Evolutionary conservation across 2,113 vertebrate genomes (phyloP).

Genomic region (Aphyosemion australe): DNA sequence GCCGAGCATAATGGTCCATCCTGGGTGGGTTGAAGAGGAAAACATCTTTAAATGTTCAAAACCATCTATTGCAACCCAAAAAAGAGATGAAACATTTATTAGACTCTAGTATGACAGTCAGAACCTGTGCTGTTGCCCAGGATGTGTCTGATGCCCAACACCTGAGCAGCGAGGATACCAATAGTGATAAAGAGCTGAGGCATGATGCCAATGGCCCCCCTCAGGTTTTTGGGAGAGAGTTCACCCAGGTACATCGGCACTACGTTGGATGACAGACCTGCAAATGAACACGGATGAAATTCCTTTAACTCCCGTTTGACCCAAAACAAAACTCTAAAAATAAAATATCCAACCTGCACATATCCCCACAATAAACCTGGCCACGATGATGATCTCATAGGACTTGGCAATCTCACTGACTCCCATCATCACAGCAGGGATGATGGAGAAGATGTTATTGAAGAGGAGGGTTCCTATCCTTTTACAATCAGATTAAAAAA

Average conservation of each 20-base stretch:
- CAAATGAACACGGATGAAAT: conserved; percentile 4
- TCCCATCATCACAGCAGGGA: conserved; percentile 90
- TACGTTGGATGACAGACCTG: conserved; percentile 92
- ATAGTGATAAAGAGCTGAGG: conserved; percentile 92
- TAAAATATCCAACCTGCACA: conserved; percentile 84
- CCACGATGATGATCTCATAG: conserved; percentile 89
- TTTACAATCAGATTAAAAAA: neutral
- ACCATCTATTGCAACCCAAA: neutral
- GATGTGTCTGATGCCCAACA: conserved; percentile 83
- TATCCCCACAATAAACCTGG: conserved; percentile 88
- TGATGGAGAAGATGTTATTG: conserved; percentile 93
- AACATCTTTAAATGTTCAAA: neutral
- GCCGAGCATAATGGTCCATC: conserved; percentile 88
- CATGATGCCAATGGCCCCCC: conserved; percentile 87
- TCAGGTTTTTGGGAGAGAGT: conserved; percentile 88
- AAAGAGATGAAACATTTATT: neutral
- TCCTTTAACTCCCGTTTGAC: neutral
- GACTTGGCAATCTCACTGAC: conserved; percentile 81
- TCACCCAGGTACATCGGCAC: conserved; percentile 98
- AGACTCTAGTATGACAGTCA: neutral
- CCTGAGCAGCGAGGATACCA: conserved; percentile 90
- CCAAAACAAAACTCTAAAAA: rapidly evolving
- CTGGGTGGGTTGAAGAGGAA: conserved; percentile 63
- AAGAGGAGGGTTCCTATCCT: conserved; percentile 94
- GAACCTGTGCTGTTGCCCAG: conserved; percentile 84